Percentiles rank a stretch among this genome's conserved stretches.
These are phyloP conservation scores for Mareca penelope DNA, from an alignment of 2,797 vertebrate genomes.

Conservation along the genomic window DNA sequence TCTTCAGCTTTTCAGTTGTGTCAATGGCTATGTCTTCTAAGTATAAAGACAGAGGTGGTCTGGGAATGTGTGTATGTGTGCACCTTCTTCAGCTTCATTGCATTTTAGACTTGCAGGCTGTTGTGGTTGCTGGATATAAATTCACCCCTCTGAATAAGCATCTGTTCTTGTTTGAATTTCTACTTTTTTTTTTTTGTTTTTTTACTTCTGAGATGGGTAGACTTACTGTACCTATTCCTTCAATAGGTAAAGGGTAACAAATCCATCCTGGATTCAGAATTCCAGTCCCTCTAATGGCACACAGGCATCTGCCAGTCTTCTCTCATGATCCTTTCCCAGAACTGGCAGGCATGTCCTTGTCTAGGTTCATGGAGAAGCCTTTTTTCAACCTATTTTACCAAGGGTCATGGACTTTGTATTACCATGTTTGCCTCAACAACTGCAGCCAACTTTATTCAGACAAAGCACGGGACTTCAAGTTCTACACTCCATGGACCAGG, in stretches of 20 bases:
- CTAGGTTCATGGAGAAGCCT: background rate
- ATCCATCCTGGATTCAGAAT: background rate
- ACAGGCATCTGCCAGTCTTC: background rate
- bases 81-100: background rate
- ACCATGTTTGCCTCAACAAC: background rate
- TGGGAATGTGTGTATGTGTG: fast-evolving
- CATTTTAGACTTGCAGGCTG: background rate
- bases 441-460: background rate
- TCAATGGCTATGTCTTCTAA: background rate
- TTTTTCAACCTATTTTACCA: background rate
- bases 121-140: background rate
- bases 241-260: background rate
- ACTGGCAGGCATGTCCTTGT: background rate
- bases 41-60: background rate
- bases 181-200: background rate
- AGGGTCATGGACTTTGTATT: background rate
- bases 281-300: background rate
- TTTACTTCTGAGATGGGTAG: background rate
- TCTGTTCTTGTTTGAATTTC: background rate
- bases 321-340: background rate
- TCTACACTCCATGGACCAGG: background rate
- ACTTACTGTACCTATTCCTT: background rate
- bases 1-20: background rate
- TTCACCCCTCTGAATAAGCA: background rate
- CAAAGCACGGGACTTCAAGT: background rate